Conservation (phyloP, 2,888 invertebrate genomes). For the Serrognathus titanus region DNA sequence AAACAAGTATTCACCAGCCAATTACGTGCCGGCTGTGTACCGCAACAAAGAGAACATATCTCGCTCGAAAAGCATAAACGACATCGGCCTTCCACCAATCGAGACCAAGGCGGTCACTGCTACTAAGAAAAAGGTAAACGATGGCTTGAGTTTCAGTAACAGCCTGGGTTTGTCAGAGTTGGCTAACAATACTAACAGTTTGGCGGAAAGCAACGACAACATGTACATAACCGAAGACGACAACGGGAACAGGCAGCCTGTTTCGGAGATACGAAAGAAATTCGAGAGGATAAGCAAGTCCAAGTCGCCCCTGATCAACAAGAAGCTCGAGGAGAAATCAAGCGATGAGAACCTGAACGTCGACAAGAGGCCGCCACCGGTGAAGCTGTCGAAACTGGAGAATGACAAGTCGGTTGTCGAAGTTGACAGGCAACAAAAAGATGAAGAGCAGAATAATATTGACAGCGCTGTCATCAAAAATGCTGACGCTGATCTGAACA, state of each 20-base stretch:
- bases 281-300: slow-evolving; percentile 47
- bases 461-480: slow-evolving; percentile 2
- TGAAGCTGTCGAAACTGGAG: slow-evolving; percentile 22
- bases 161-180: slow-evolving; percentile 38
- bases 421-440: background rate
- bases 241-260: slow-evolving; percentile 56
- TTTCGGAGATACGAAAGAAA: slow-evolving; percentile 58
- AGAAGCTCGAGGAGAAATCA: slow-evolving; percentile 14
- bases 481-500: slow-evolving; percentile 5
- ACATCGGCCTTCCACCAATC: slow-evolving; percentile 53
- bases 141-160: slow-evolving; percentile 37
- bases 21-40: slow-evolving; percentile 61
- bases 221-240: slow-evolving; percentile 52
- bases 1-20: slow-evolving; percentile 72
- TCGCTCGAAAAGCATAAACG: slow-evolving; percentile 58
- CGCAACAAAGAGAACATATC: slow-evolving; percentile 42
- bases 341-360: slow-evolving; percentile 14
- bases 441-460: slow-evolving; percentile 1
- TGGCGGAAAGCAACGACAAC: slow-evolving; percentile 45
- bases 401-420: background rate
- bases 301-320: slow-evolving; percentile 31
- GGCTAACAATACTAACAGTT: slow-evolving; percentile 46
- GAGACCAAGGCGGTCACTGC: slow-evolving; percentile 39
- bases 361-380: slow-evolving; percentile 17
- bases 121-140: slow-evolving; percentile 41